Evolutionary conservation across 23 tunicate species (phyloP), one percentile per base, ranked within the genome.

Genomic region (Ciona savignyi): DNA sequence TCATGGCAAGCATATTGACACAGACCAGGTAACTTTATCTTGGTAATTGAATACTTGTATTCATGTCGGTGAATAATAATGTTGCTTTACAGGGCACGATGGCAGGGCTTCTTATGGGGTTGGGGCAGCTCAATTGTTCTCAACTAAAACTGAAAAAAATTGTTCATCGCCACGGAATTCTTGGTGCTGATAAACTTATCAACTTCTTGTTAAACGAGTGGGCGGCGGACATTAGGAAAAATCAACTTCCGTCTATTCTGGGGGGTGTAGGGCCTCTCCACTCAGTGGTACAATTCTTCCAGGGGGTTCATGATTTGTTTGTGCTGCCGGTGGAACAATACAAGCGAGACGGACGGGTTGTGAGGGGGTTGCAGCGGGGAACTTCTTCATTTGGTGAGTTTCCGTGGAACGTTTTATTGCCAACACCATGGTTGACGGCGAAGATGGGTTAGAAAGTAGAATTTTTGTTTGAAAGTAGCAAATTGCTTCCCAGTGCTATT

Each of bases 261-360:
- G 95, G 99, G 22, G 99, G 99, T 0, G 99, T 94, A 29, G 99
- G 99, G 1, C 99, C 99, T 15, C 31, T 94, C 66, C 83, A 94
- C 70, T 94, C 99, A 0, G 84, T 94, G 30, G 82, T 75, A 22
- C 90, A 94, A 67, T 75, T 95, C 23, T 80, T 84, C 61, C 82
- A 79, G 76, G 95, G 99, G 30, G 75, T 95, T 27, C 68, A 76
- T 25, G 99, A 95, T 60, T 70, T 95, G 29, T 70, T 95, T 1
- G 83, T 79, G 83, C 48, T 90, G 3, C 99, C 99, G 4, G 88
- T 95, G 22, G 93, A 95, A 48, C 96, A 90, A 42, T 95, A 89
- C 65, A 71, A 81, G 34, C 71, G 83, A 31, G 99, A 95, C 74
- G 99, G 99, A 4, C 71, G 99, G 35, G 75, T 95, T 22, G 79